Conservation (phyloP, 2,113 vertebrate species). For the Dromas ardeola region DNA sequence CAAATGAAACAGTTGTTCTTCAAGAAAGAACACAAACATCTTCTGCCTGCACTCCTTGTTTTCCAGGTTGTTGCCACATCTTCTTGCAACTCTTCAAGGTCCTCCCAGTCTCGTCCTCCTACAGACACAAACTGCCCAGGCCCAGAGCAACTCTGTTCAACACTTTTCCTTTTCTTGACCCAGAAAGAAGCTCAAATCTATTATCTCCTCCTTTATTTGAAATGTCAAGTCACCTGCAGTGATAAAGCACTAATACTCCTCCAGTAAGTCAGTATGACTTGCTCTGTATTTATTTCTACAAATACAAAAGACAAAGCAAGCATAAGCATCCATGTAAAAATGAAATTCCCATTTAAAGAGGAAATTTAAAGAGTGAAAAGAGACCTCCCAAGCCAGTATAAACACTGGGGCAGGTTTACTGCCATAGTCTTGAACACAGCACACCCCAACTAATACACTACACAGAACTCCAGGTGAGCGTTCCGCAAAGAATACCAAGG, state of each 20-base stretch:
- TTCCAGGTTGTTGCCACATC: not conserved
- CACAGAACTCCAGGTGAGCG: not conserved
- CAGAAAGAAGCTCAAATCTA: not conserved
- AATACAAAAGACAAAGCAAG: not conserved
- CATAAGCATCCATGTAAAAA: not conserved
- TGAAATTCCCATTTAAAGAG: not conserved
- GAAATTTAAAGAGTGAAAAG: not conserved
- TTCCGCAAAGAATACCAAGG: not conserved
- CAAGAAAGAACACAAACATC: not conserved
- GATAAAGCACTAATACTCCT: accelerated
- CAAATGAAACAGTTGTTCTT: not conserved
- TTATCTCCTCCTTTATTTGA: not conserved
- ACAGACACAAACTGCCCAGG: not conserved
- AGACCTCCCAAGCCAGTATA: not conserved
- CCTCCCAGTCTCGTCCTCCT: not conserved
- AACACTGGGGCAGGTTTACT: not conserved
- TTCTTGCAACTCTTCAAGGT: not conserved
- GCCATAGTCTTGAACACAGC: not conserved
- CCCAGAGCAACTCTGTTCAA: not conserved
- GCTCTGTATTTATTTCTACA: not conserved
- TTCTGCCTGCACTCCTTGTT: accelerated
- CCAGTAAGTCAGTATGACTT: not conserved
- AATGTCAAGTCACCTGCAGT: not conserved
- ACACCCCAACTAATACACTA: accelerated
- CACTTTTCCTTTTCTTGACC: not conserved